phyloP scores from a whole-genome alignment of 2,113 vertebrate genomes.

The Cochlearius cochlearius region DNA sequence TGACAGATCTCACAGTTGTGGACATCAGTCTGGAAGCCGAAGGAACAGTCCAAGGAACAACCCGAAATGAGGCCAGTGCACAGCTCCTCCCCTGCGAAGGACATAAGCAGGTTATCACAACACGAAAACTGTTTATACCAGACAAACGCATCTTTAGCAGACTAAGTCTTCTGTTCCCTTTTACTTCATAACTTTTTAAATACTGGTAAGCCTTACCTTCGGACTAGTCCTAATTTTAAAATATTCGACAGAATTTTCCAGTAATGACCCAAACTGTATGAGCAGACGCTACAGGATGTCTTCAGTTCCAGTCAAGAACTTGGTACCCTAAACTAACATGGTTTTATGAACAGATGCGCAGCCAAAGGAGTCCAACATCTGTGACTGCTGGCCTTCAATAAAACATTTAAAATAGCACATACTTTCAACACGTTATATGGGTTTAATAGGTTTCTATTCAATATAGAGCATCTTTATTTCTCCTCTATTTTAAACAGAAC shows the following conservation, averaged over 20 bases:
- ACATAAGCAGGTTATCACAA: background rate
- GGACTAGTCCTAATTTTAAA: background rate
- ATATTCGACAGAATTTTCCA: background rate
- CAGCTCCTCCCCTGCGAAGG: constrained; percentile 81
- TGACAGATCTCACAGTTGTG: constrained; percentile 85
- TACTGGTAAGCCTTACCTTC: background rate
- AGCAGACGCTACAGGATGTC: background rate
- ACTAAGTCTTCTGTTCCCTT: background rate
- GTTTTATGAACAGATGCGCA: background rate
- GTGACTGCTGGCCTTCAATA: background rate
- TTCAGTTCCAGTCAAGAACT: background rate
- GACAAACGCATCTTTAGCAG: background rate
- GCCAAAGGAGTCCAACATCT: background rate
- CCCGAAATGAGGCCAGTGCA: constrained; percentile 76
- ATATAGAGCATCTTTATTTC: background rate
- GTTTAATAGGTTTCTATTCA: background rate
- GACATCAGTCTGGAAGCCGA: constrained; percentile 81
- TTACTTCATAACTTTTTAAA: background rate
- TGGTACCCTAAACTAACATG: background rate
- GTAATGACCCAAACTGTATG: background rate
- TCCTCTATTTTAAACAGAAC: background rate
- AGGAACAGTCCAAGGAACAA: constrained; percentile 83
- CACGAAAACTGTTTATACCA: background rate
- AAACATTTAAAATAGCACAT: background rate
- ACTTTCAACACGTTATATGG: background rate